These are phyloP conservation scores for Eumerus sabulonum DNA, from an alignment of 2,888 invertebrate genomes.

Conservation along the genomic window DNA sequence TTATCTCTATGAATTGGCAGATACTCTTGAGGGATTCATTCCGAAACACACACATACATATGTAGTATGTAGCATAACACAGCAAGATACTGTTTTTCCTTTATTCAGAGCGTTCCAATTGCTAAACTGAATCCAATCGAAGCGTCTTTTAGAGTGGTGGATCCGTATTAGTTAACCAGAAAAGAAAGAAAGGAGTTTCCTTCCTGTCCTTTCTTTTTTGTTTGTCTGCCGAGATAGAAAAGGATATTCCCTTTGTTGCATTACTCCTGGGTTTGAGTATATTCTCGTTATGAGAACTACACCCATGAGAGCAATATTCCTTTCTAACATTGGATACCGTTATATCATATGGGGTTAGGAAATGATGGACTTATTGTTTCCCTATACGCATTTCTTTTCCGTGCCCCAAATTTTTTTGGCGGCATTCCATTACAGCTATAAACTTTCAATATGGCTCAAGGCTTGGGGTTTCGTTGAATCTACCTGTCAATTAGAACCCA, in stretches of 20 bases:
- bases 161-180: conserved; percentile 11
- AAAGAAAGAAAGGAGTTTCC: background rate
- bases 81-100: conserved; percentile 1
- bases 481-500: background rate
- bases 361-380: conserved; percentile 37
- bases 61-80: too few species aligned
- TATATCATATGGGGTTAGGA: conserved; percentile 2
- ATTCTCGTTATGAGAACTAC: conserved; percentile 18
- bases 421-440: conserved; percentile 7
- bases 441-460: background rate
- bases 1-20: conserved; percentile 53
- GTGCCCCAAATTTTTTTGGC: background rate
- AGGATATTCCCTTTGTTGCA: too few species aligned
- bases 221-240: too few species aligned
- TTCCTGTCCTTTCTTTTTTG: background rate
- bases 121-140: too few species aligned
- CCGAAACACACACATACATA: conserved; percentile 8
- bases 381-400: conserved; percentile 13
- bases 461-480: background rate
- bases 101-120: too few species aligned
- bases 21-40: conserved; percentile 50
- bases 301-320: conserved; percentile 25
- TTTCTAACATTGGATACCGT: background rate
- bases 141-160: too few species aligned
- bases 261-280: background rate